Evolutionary conservation across 2,113 vertebrate species (phyloP).

Genomic region (Hemibagrus wyckioides): DNA sequence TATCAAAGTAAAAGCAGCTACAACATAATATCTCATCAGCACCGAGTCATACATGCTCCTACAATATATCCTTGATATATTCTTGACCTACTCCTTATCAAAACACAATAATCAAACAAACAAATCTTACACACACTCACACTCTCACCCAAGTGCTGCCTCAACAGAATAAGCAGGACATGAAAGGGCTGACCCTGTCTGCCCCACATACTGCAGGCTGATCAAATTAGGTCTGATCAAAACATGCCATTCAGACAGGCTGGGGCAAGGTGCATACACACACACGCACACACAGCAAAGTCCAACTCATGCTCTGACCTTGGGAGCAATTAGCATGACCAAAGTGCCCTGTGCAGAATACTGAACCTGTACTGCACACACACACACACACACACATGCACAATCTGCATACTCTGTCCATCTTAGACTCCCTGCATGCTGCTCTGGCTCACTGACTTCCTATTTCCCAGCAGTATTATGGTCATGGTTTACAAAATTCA

Average conservation of each 20-base stretch:
- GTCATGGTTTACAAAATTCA: neutral
- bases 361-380: conserved; percentile 44
- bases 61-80: neutral
- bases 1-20: neutral
- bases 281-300: conserved; percentile 34
- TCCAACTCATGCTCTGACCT: conserved; percentile 67
- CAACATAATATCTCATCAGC: conserved; percentile 25
- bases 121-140: conserved; percentile 50
- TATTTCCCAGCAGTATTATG: neutral
- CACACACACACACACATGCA: conserved; percentile 26
- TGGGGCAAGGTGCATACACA: conserved; percentile 39
- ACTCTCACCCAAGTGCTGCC: conserved; percentile 49
- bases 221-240: conserved; percentile 80
- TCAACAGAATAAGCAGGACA: conserved; percentile 70
- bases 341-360: conserved; percentile 63
- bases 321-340: conserved; percentile 79
- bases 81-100: conserved; percentile 52
- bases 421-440: neutral
- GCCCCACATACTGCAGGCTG: conserved; percentile 68
- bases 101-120: conserved; percentile 66
- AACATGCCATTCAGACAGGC: conserved; percentile 74
- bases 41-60: conserved; percentile 12
- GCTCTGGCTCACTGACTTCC: neutral
- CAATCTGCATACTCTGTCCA: conserved; percentile 57
- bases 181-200: conserved; percentile 71